phyloP scores from a whole-genome alignment of 1,140 invertebrate species.

The Littorina saxatilis region DNA sequence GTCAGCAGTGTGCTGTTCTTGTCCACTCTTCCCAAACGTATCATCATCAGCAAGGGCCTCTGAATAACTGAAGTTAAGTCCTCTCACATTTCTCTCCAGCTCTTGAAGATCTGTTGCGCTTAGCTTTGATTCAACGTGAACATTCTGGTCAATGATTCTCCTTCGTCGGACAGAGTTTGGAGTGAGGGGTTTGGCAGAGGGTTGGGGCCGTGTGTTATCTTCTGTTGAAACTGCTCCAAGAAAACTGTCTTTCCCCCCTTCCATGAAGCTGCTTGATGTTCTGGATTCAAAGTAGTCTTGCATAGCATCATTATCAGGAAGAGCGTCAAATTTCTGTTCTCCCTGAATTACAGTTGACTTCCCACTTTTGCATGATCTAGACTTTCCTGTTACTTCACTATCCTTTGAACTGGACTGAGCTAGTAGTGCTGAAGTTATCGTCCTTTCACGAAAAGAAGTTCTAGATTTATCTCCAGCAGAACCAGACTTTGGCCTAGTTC shows the following conservation, averaged over 20 bases:
- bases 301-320: background rate
- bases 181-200: conserved; percentile 31
- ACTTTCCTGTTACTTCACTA: background rate
- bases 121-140: conserved; percentile 43
- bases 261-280: conserved; percentile 13
- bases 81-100: conserved; percentile 41
- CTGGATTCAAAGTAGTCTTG: conserved; percentile 26
- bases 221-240: background rate
- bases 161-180: conserved; percentile 43
- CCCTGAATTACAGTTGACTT: background rate
- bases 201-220: background rate
- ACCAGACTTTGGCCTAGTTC: no score
- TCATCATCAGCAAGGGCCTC: conserved; percentile 18
- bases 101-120: conserved; percentile 46
- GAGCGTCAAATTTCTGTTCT: background rate
- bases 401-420: no score
- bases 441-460: no score
- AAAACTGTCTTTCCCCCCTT: conserved; percentile 1
- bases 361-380: background rate
- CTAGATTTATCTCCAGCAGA: no score
- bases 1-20: background rate
- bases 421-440: no score
- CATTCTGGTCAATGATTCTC: conserved; percentile 54
- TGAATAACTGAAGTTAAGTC: conserved; percentile 45
- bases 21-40: background rate